Base-by-base conservation (phyloP, 2,113 vertebrate species). In the Brienomyrus longianalis region DNA sequence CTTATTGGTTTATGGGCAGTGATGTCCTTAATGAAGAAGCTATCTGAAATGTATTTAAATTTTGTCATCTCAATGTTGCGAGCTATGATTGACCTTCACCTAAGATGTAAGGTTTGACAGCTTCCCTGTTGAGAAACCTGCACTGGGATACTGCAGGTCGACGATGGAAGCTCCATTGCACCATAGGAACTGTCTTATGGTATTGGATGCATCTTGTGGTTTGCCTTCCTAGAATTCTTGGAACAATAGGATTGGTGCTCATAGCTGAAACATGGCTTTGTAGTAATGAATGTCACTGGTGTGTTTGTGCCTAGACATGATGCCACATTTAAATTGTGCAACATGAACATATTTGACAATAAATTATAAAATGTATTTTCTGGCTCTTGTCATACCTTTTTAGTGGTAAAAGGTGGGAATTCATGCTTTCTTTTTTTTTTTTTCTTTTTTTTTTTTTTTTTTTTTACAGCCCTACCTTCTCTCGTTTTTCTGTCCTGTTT, bases 321-420 rank as follows among this genome's bases (percentile, higher is more conserved):
- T 91, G 89, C 91, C 83, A 92, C 66, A 90, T 90, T 94, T 88
- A 91, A 31, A 88, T 56, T 87, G 89, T 93, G 48, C 48, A 39
- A 88, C 70, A 92, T 94, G 90, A 87, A 92, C 15, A 62, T 88
- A 43, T 62, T 89, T 80, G 92, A 90, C 93, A 95, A 96, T 92
- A 93, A 92, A 91, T 87, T 92, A 89, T 91, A 91, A 15, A 74
- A 39, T 94, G 86, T 88, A 35, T 52, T 54, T 54, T 19, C 21
- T 86, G 47, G 50, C 39, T 47, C 43, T 47, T 43, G 39, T 23
- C 39, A 13, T 48, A 9, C 5, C 15, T 54, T 21, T 45, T 48
- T 48, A 48, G 2, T 6, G 1, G 15, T 43, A 23, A 66, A 66
- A 70, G 62, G 27, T 66, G 62, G 62, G n/a, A 11, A 11, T 11